These are phyloP conservation scores for Telmatochromis brachygnathus DNA, from an alignment of 2,113 vertebrate species.

Conservation along the genomic window DNA sequence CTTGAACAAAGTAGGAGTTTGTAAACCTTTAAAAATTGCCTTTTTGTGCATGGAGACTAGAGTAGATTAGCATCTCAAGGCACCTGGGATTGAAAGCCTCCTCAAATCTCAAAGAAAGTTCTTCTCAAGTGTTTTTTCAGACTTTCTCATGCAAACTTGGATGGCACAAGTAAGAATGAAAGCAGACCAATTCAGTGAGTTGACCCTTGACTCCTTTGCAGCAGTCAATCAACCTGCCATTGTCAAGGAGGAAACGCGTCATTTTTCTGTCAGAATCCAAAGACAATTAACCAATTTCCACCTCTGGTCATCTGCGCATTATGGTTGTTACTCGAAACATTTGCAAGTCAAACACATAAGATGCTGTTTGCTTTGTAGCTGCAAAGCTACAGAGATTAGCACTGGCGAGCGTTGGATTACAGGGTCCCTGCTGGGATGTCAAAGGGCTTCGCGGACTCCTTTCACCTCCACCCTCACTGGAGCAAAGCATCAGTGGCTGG, in stretches of 20 bases:
- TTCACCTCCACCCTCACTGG: conserved; percentile 59
- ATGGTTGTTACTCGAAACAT: background rate
- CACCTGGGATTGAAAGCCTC: conserved; percentile 33
- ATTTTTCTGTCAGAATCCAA: background rate
- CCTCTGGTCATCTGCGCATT: background rate
- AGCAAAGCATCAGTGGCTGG: conserved; percentile 43
- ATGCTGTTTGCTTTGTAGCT: conserved; percentile 9
- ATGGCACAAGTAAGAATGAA: background rate
- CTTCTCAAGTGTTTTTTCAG: background rate
- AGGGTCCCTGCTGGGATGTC: conserved; percentile 50
- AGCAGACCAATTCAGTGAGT: conserved; percentile 1
- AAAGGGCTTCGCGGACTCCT: conserved; percentile 56
- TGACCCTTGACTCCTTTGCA: conserved; percentile 18
- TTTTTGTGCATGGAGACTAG: conserved; percentile 7
- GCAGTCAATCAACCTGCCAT: background rate
- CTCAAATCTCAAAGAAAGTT: conserved; percentile 5
- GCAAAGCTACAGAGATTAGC: conserved; percentile 52
- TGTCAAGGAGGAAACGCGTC: background rate
- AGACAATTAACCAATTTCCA: background rate
- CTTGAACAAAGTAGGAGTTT: conserved; percentile 49
- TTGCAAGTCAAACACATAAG: background rate
- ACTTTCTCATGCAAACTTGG: background rate
- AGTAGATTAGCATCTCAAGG: conserved; percentile 27
- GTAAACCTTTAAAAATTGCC: conserved; percentile 22
- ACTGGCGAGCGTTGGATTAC: conserved; percentile 54